phyloP scores from a whole-genome alignment of 2,888 invertebrate genomes.

The Heliconius ismenius region DNA sequence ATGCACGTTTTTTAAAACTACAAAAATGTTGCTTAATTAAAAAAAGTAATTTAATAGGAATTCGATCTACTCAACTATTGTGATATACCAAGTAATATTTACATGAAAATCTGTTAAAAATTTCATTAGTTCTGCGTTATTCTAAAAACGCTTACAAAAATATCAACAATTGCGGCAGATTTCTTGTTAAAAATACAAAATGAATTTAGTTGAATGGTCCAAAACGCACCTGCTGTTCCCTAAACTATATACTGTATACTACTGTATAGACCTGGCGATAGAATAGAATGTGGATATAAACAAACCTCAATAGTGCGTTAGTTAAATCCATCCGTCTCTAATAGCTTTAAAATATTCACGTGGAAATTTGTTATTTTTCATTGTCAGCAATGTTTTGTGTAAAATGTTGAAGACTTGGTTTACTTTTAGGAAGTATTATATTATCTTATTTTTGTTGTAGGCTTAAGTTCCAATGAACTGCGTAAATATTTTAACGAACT shows the following conservation, averaged over 20 bases:
- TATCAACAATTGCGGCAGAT: constrained; percentile 10
- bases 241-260: not conserved
- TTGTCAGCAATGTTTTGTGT: too few species aligned
- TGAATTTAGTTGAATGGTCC: constrained; percentile 3
- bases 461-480: too few species aligned
- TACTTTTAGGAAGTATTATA: too few species aligned
- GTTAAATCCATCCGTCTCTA: constrained; percentile 5
- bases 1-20: not conserved
- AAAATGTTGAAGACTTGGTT: too few species aligned
- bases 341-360: too few species aligned
- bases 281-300: constrained; percentile 6
- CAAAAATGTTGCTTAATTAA: not conserved
- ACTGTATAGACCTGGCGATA: not conserved
- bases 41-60: not conserved
- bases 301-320: constrained; percentile 9
- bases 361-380: too few species aligned
- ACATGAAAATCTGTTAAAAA: constrained; percentile 7
- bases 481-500: too few species aligned
- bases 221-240: constrained; percentile 23
- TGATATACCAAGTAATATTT: not conserved
- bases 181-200: constrained; percentile 25
- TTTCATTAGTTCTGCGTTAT: constrained; percentile 17
- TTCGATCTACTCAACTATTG: not conserved
- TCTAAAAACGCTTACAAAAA: constrained; percentile 7
- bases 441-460: too few species aligned